phyloP scores from a whole-genome alignment of 2,888 invertebrate genomes.

The Ichneumon xanthorius region DNA sequence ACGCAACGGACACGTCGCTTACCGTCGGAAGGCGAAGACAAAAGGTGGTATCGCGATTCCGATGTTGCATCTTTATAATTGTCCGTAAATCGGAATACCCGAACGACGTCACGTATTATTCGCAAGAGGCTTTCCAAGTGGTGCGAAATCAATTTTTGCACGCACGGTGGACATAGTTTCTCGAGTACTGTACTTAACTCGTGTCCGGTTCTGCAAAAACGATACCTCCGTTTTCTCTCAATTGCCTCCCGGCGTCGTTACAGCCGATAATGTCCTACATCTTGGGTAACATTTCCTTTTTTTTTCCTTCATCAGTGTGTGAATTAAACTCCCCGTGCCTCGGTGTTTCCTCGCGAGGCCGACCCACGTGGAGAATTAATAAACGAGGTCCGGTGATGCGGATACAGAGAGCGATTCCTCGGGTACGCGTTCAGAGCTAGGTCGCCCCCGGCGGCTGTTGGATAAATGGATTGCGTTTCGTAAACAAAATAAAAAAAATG shows the following conservation, averaged over 20 bases:
- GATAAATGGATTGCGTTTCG: background rate
- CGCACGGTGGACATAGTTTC: background rate
- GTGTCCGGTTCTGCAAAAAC: background rate
- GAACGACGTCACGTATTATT: constrained; percentile 6
- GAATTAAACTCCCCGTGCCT: background rate
- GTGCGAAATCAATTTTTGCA: background rate
- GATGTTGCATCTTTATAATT: constrained; percentile 12
- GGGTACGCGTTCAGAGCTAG: background rate
- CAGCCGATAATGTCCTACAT: background rate
- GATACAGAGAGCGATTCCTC: background rate
- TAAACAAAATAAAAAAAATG: background rate
- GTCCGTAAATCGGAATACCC: constrained; percentile 8
- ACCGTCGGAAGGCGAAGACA: no score
- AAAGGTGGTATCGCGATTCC: background rate
- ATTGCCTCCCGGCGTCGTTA: background rate
- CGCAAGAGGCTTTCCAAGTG: background rate
- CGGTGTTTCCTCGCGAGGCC: background rate
- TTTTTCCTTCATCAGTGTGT: background rate
- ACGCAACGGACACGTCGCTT: no score
- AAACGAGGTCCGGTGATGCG: background rate
- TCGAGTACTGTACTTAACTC: background rate
- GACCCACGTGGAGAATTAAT: background rate
- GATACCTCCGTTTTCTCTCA: background rate
- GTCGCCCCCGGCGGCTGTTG: background rate
- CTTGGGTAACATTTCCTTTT: background rate